Evolutionary conservation across 2,888 invertebrate species (phyloP), one percentile per base, ranked within the genome.

Genomic region (Xanthorhoe designata): DNA sequence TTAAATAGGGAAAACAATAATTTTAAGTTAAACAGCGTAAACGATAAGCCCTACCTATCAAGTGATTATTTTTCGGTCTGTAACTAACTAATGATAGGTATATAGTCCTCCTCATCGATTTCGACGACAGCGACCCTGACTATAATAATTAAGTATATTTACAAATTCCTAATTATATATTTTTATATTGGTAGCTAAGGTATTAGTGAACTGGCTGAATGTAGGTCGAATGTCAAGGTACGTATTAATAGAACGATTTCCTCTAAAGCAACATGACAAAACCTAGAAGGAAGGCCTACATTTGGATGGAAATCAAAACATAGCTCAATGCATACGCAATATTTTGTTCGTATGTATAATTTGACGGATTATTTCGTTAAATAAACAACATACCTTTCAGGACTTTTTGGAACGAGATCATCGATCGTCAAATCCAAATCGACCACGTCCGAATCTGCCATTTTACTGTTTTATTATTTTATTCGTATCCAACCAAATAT

Each of bases 361-460:
- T 45, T 17, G 47, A 47, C 15, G 32, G 24, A 24, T 4, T 24
- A 56, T 24, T 13, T 54, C 50, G 24, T 51, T n/a, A 29, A 18
- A 50, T n/a, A 5, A 15, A 53, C 10, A 56, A 59, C 66, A 66
- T 89, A 92, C 93, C 92, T 92, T 86, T 93, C 93, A 53, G 91
- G 89, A 80, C 92, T 92, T 81, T 93, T 93, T 60, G 93, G 92
- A 79, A 93, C 89, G 79, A 93, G 86, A 83, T 92, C 92, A 75
- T 93, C 92, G 72, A 92, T 92, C 53, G 89, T 90, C 74, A 91
- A 81, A 84, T 92, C 91, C 76, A 90, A 85, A 81, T 90, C 89
- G 71, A 89, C 90, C 70, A 90, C 86, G 70, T 90, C 91, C 55
- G 92, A 82, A 76, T 90, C 92, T 87, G 91, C 90, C 92, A 93